A percentile compares a stretch with the other conserved stretches of the same genome.
These are phyloP conservation scores for Colossoma macropomum DNA, from an alignment of 2,113 vertebrate species.

Conservation along the genomic window DNA sequence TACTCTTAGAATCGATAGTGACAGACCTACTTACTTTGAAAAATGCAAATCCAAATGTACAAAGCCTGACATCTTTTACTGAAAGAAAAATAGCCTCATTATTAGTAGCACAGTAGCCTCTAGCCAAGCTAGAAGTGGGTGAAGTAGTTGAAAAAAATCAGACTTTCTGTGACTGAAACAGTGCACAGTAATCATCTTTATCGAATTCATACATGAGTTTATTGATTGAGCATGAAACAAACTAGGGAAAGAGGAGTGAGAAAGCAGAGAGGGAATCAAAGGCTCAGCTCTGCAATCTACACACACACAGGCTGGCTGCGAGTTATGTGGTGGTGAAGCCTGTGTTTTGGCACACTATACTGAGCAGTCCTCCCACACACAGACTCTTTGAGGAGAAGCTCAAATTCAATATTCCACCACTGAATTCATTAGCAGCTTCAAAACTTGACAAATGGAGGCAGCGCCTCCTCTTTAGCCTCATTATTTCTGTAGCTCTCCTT, in stretches of 20 bases:
- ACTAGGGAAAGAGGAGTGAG: neutral
- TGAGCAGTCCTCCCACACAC: conserved; percentile 18
- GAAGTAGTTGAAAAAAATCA: neutral
- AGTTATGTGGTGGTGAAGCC: neutral
- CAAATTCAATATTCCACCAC: conserved; percentile 32
- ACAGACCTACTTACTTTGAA: too few species aligned
- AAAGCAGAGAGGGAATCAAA: too few species aligned
- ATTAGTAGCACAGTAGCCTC: neutral
- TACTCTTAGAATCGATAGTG: too few species aligned
- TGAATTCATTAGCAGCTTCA: conserved; percentile 17
- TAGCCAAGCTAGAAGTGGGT: neutral
- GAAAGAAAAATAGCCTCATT: neutral
- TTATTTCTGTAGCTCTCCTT: neutral
- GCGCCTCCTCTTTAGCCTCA: neutral
- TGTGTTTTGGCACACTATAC: conserved; percentile 24
- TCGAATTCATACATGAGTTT: neutral
- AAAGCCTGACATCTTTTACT: neutral
- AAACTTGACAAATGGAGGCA: conserved; percentile 20
- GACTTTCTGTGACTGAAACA: neutral
- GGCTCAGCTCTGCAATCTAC: neutral
- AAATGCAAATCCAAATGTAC: too few species aligned
- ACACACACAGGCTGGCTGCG: neutral
- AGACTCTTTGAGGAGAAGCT: conserved; percentile 12
- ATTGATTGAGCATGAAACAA: neutral
- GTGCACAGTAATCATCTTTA: neutral